phyloP scores from a whole-genome alignment of 2,888 invertebrate species.

The Neoaliturus tenellus region DNA sequence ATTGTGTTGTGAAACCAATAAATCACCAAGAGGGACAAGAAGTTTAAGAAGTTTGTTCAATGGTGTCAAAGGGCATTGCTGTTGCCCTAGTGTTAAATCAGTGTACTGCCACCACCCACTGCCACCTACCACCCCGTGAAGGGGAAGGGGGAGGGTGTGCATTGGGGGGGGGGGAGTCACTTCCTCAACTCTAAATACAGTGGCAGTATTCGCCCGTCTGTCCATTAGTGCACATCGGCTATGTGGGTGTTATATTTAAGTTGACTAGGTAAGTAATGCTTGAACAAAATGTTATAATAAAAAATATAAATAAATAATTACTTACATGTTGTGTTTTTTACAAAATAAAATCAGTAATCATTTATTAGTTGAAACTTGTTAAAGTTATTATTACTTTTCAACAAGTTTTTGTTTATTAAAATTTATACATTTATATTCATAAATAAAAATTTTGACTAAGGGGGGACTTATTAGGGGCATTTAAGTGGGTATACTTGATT shows the following conservation, averaged over 20 bases:
- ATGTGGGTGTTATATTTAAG: not conserved
- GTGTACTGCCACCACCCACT: not conserved
- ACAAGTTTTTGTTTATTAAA: no score
- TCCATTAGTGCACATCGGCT: not conserved
- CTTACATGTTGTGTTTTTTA: no score
- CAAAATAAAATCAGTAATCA: no score
- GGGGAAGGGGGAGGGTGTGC: not conserved
- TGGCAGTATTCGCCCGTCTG: constrained; percentile 7
- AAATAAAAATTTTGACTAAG: no score
- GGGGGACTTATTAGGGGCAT: no score
- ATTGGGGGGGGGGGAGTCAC: not conserved
- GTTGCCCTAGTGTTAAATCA: not conserved
- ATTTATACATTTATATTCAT: no score
- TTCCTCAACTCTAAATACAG: not conserved
- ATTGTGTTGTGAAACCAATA: not conserved
- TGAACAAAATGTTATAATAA: not conserved
- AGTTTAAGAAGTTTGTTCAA: constrained; percentile 33
- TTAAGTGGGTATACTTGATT: no score
- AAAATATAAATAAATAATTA: no score
- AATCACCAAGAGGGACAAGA: not conserved
- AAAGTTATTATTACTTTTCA: no score
- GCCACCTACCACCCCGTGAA: not conserved
- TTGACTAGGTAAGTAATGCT: not conserved
- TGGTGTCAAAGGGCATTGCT: constrained; percentile 2
- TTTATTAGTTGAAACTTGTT: no score